Evolutionary conservation across 2,797 vertebrate species (phyloP).

Genomic region (Serranus cabrilla): DNA sequence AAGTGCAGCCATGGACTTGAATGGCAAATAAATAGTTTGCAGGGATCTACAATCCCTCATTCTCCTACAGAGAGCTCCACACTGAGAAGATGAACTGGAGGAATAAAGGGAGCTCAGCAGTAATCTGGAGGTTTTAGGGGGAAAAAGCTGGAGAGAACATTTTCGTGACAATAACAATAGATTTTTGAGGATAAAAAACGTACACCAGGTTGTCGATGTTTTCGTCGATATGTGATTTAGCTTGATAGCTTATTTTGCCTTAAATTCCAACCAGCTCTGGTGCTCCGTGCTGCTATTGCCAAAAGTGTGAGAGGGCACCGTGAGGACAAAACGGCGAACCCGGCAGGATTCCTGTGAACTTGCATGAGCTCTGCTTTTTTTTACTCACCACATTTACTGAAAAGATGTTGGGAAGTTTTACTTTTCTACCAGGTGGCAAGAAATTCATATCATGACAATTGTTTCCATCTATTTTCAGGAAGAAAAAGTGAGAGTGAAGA

Average conservation of each 20-base stretch:
- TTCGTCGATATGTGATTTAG: conserved; percentile 2
- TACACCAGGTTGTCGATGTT: background rate
- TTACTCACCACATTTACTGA: conserved; percentile 37
- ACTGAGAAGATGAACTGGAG: conserved; percentile 60
- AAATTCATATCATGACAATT: conserved; percentile 66
- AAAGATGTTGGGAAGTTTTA: conserved; percentile 43
- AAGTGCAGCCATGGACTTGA: background rate
- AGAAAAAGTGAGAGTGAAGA: conserved; percentile 47
- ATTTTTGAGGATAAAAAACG: background rate
- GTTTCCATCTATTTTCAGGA: conserved; percentile 45
- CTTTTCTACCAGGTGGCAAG: conserved; percentile 67
- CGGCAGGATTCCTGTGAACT: conserved; percentile 35
- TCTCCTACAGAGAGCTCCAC: conserved; percentile 37
- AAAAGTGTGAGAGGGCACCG: conserved; percentile 24
- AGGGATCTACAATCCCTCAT: conserved; percentile 9
- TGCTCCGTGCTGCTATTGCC: conserved; percentile 4
- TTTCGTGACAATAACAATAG: conserved; percentile 12
- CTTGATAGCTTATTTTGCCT: background rate
- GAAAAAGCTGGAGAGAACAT: conserved; percentile 7
- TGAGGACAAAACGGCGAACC: conserved; percentile 40
- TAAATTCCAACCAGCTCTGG: background rate
- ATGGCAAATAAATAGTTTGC: conserved; percentile 26
- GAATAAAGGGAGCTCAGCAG: conserved; percentile 35
- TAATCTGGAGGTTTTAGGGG: conserved; percentile 35
- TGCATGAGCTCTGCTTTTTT: conserved; percentile 33